Conservation (phyloP, 2,888 invertebrate genomes). For the Campoplex capitator region DNA sequence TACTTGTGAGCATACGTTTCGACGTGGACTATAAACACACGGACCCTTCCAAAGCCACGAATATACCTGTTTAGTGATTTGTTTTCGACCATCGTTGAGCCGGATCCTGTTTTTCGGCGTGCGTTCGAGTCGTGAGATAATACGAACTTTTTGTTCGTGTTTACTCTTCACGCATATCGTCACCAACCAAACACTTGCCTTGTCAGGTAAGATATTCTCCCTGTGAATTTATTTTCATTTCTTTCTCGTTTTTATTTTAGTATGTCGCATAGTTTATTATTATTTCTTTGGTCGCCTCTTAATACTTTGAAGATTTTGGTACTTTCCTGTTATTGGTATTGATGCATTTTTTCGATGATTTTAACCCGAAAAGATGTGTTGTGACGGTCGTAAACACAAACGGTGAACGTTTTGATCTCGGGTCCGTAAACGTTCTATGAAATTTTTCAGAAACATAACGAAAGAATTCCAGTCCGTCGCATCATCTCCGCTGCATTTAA, state of each 20-base stretch:
- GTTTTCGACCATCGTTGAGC: neutral
- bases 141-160: neutral
- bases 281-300: neutral
- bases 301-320: neutral
- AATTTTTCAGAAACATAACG: too few species aligned
- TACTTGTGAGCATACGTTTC: neutral
- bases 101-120: neutral
- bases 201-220: neutral
- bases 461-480: neutral
- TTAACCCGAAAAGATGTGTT: too few species aligned
- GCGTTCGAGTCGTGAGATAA: neutral
- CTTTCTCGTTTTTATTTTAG: neutral
- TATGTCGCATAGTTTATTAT: neutral
- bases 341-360: neutral
- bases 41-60: neutral
- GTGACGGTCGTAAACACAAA: neutral
- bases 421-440: neutral
- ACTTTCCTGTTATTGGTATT: neutral
- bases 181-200: neutral
- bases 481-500: neutral
- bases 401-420: neutral
- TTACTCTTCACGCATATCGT: neutral
- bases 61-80: neutral
- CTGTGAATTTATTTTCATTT: neutral
- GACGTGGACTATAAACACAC: neutral